Base-by-base conservation (phyloP, 2,113 vertebrate genomes). In the Cettia cetti region DNA sequence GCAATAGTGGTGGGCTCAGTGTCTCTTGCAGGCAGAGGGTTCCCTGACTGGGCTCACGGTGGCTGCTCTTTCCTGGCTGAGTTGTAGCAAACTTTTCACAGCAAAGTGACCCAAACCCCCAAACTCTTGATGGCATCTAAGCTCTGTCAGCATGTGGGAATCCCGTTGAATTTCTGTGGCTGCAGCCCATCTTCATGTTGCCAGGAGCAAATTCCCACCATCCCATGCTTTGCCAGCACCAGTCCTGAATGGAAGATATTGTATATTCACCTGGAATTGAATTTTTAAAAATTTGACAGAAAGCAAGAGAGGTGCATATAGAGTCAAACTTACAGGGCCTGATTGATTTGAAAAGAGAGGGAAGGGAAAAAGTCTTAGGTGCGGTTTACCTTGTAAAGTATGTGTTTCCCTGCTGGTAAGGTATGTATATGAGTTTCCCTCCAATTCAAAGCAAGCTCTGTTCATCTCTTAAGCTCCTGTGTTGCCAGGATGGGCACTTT, bases 371-470 rank as follows among this genome's bases (percentile, higher is more conserved):
- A 24, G 53, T 82, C 83, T 75, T 95, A 92, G 94, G 95, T 97
- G 96, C 13, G 94, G 95, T 97, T 96, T 96, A 77, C 95, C 96
- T 96, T 97, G 68, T 96, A 97, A 97, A 96, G 86, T 96, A 78
- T 94, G 95, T 94, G 93, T 96, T 97, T 97, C 94, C 91, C 87
- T 95, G 88, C 94, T 96, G 94, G 92, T 96, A 88, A 95, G 92
- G 87, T 91, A 97, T 96, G 93, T 93, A 92, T 94, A 89, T 94
- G 72, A 89, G 61, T 81, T 96, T 87, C 84, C 81, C 45, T 79
- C 54, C 79, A 64, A 95, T 96, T 97, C 95, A 97, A 97, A 97
- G 96, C 96, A 59, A 89, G 86, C 94, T 97, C 96, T 97, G 97
- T 97, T 97, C 96, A 92, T 96, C 95, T 96, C 94, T 95, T 96